Base-by-base conservation (phyloP, 2,888 invertebrate species). In the Euspilapteryx auroguttella region DNA sequence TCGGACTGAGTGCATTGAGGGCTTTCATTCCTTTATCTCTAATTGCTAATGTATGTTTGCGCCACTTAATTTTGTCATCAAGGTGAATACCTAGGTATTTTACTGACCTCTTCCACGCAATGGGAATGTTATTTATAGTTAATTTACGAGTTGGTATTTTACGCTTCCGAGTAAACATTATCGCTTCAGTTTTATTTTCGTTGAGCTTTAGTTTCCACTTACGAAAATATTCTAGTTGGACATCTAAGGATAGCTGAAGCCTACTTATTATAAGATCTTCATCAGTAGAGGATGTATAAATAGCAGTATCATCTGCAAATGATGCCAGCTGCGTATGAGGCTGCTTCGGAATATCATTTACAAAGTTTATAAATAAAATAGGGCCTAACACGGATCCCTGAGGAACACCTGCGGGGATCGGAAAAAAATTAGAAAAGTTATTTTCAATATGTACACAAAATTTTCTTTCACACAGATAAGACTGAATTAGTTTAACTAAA, bases 371-470 rank as follows among this genome's bases (percentile, higher is more conserved):
- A 10, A 24, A 45, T 0, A 35, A 30, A 0, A 20, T 28, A 2
- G 39, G 42, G 0, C 40, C 42, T 0, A 37, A 32, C 25, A 28
- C 11, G 25, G 37, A 25, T n/a, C n/a, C n/a, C n/a, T n/a, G n/a
- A n/a, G n/a, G n/a, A n/a, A n/a, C n/a, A n/a, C n/a, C n/a, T n/a
- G n/a, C n/a, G n/a, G n/a, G 3, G 14, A 45, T 34, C 1, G 27
- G 30, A 2, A 28, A 30, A 1, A 17, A 15, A 0, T 25, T 1
- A 0, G 44, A 43, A 0, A 5, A 1, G 0, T 12, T 6, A 3
- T 24, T 28, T 2, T 39, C 39, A 0, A 42, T 34, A n/a, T 29
- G 20, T 1, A 44, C 46, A 1, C 15, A 26, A 30, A 42, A 40
- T 2, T 15, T 25, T 1, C 45, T 22, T 5, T 35, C 12, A 0